A percentile compares a stretch with the other conserved stretches of the same genome.
Conservation (phyloP, 2,797 vertebrate species). For the Orestias chungarensis region DNA sequence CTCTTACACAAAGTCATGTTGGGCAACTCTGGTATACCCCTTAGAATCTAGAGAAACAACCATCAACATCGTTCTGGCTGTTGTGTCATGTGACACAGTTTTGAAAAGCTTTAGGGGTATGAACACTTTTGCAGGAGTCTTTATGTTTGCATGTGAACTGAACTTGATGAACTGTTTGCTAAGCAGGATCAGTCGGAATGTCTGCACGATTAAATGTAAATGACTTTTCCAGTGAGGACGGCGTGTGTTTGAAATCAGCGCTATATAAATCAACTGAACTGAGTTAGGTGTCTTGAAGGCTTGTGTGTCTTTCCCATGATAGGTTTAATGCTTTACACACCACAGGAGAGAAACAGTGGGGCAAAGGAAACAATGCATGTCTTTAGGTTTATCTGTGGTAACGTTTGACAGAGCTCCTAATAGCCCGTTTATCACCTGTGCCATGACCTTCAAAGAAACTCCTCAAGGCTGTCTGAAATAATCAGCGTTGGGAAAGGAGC, state of each 20-base stretch:
- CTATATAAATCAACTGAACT: no score
- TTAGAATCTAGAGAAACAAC: no score
- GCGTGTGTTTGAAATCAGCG: no score
- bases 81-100: neutral
- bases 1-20: no score
- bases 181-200: no score
- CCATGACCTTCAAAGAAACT: neutral
- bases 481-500: neutral
- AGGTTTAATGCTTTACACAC: neutral
- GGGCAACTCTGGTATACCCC: no score
- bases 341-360: neutral
- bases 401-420: neutral
- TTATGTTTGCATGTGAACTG: no score
- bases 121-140: neutral
- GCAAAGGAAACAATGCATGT: neutral
- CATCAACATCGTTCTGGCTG: no score
- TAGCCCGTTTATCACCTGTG: neutral
- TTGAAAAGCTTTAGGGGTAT: neutral
- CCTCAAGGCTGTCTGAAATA: neutral
- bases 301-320: neutral
- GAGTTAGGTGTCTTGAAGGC: neutral
- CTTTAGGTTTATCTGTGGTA: neutral
- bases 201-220: no score
- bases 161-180: no score
- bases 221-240: no score